phyloP scores from a whole-genome alignment of 2,888 invertebrate genomes.

The Sympetrum striolatum region DNA sequence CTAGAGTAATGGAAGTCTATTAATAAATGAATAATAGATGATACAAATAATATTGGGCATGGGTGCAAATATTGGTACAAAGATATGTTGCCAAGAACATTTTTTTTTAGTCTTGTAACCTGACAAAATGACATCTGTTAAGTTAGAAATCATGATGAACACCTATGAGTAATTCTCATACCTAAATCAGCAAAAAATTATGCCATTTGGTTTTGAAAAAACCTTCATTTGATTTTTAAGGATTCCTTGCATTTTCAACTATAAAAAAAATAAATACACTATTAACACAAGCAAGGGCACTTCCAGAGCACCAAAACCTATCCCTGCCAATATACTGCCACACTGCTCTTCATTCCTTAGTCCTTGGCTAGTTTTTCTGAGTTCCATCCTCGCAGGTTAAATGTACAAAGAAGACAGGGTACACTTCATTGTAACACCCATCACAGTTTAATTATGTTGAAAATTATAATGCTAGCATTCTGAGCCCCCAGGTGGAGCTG shows the following conservation, averaged over 20 bases:
- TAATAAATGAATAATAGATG: neutral
- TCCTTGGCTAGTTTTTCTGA: neutral
- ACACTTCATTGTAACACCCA: constrained; percentile 8
- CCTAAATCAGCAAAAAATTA: constrained; percentile 5
- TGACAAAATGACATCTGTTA: neutral
- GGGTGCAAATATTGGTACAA: neutral
- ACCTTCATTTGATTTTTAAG: neutral
- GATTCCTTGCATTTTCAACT: constrained; percentile 32
- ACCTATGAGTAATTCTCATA: neutral
- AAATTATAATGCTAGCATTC: constrained; percentile 47
- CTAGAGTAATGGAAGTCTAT: constrained; percentile 6
- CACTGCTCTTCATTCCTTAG: neutral
- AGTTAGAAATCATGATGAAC: neutral
- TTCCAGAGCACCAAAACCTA: constrained; percentile 44
- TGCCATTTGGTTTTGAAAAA: neutral
- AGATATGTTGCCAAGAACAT: constrained; percentile 26
- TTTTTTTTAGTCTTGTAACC: neutral
- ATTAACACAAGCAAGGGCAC: constrained; percentile 44
- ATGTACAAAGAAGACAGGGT: neutral
- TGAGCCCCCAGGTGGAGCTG: constrained; percentile 57
- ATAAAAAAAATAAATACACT: constrained; percentile 43
- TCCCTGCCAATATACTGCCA: neutral
- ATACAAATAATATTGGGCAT: neutral
- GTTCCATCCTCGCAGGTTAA: neutral
- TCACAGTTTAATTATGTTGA: neutral